Base-by-base conservation (phyloP, 2,113 vertebrate species). In the Rhabdomys dilectus region DNA sequence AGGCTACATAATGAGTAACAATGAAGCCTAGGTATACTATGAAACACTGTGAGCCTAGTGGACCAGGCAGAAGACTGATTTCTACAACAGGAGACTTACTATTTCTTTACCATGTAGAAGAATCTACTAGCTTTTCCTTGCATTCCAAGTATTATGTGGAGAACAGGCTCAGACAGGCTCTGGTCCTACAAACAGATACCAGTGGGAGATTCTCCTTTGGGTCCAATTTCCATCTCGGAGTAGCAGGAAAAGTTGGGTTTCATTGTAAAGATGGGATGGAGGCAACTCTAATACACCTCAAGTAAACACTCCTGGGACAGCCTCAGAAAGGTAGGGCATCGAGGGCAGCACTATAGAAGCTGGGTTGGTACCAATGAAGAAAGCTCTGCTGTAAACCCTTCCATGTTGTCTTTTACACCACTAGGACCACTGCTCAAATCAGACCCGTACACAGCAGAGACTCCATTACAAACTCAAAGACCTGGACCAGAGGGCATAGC, bases 31-130 rank as follows among this genome's bases (percentile, higher is more conserved):
- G 7, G 24, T 62, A 12, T 42, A 4, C 2, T 15, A 3, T 39
- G 56, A 31, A 58, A 26, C 15, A 42, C 13, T 29, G 36, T 76
- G 53, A 13, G 21, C 29, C 19, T 29, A 34, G 8, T 29, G 4
- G 64, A 13, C 39, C 1, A 29, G 16, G 31, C 3, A 31, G 26
- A 77, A 39, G 36, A 5, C 0, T 13, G 19, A 45, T 24, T 86
- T 66, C 36, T 9, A 0, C 2, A 5, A 53, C 0, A 0, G 45
- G 10, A 6, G 3, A 4, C 2, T 66, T 34, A 4, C 1, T 29
- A 1, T 3, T 64, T 48, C 4, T 2, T 60, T 19, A 64, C 19
- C 36, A 1, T 0, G 0, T n/a, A 26, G 29, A 12, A 5, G 19
- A 17, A 4, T 16, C 22, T 15, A 8, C 1, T 0, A 60, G 12